Percentiles rank a stretch among this genome's conserved stretches.
These are phyloP conservation scores for Drosophila algonquin DNA, from an alignment of 2,888 invertebrate species.

Conservation along the genomic window DNA sequence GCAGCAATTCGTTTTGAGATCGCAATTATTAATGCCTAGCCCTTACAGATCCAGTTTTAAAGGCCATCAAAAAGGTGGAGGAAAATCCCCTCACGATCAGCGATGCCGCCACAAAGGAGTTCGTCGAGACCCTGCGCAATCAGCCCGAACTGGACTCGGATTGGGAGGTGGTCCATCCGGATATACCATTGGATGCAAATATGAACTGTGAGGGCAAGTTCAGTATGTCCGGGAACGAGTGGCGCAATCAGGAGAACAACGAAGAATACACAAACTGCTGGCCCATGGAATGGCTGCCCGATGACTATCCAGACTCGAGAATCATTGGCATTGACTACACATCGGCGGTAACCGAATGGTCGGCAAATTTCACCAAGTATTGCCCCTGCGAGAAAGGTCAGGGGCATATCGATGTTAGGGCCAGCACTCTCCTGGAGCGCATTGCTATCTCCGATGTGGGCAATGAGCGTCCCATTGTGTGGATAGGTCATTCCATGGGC, in stretches of 20 bases:
- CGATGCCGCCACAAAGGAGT: conserved; percentile 83
- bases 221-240: conserved; percentile 83
- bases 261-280: conserved; percentile 90
- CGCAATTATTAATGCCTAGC: neutral
- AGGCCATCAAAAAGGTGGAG: conserved; percentile 68
- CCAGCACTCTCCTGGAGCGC: conserved; percentile 87
- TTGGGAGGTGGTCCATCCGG: conserved; percentile 84
- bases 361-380: conserved; percentile 85
- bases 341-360: conserved; percentile 93
- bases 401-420: conserved; percentile 88
- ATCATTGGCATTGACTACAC: conserved; percentile 95
- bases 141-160: conserved; percentile 82
- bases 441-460: conserved; percentile 92
- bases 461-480: conserved; percentile 90
- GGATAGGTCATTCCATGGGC: conserved; percentile 98
- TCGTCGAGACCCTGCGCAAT: conserved; percentile 82
- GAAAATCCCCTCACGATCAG: conserved; percentile 78
- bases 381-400: conserved; percentile 85
- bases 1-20: neutral
- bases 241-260: conserved; percentile 81
- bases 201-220: conserved; percentile 84
- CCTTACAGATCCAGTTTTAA: conserved; percentile 65
- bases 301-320: conserved; percentile 89
- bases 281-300: conserved; percentile 97
- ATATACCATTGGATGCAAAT: conserved; percentile 81